Base-by-base conservation (phyloP, 2,888 invertebrate genomes). In the Flabesymbios commensalis region DNA sequence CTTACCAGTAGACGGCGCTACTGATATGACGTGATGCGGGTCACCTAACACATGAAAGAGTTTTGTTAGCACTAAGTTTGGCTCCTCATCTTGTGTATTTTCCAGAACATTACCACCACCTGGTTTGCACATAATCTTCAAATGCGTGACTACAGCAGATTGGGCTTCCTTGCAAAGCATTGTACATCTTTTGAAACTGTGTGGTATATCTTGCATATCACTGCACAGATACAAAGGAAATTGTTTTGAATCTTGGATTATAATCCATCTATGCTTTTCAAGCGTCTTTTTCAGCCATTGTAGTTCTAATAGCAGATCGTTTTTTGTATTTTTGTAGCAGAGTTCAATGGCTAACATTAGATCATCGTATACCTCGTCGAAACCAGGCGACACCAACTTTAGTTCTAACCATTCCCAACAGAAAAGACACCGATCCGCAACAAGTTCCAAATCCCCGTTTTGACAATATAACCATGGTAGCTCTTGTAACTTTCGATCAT, bases 1-100 rank as follows among this genome's bases (percentile, higher is more conserved):
- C 81, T 91, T 91, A 72, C 90, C 90, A 10, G 88, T 83, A 57
- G 88, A 87, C 0, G 90, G 90, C 2, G 89, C 89, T 28, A 92
- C 86, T 0, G 90, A 90, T 14, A 90, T 89, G 32, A 91, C 88
- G 79, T 88, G 91, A 76, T 88, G 87, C 47, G 89, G 88, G 54
- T 88, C 87, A 47, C 86, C 86, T 64, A 88, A 88, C 49, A 90
- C 84, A 65, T 88, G 83, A 51, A 87, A 87, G 14, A 66, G 33
- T 17, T 49, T 53, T 3, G 53, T 62, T 10, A 64, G 4, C 3
- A 28, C 49, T 26, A 4, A 14, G 29, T 28, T 28, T 10, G 45
- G n/a, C 31, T 31, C 24, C 22, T 47, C 39, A 2, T 5, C 22
- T 5, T n/a, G n/a, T n/a, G 7, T n/a, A 31, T 36, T 36, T n/a